Evolutionary conservation across 2,113 vertebrate species (phyloP), one percentile per base, ranked within the genome.

Genomic region (Glaucidium brasilianum): DNA sequence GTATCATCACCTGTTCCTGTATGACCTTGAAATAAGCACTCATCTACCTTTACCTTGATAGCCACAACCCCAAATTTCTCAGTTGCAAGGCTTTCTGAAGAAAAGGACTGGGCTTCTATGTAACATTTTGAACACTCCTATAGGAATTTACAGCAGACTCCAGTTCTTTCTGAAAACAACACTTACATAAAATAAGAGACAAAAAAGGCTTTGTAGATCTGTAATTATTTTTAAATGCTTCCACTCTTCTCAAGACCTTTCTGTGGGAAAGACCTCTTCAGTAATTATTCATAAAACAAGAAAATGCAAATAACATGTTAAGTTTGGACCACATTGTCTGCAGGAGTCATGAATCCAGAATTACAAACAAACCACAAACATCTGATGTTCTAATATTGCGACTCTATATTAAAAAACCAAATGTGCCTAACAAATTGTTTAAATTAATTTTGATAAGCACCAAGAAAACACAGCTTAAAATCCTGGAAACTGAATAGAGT

Each of bases 211-310:
- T 75, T 88, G 72, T 74, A 90, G 32, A 78, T 80, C 73, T 90
- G 63, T 74, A 92, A 95, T 85, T 86, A 82, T 74, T 90, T 91
- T 94, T 87, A 90, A 96, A 94, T 59, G 71, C 50, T 81, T 77
- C 55, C 73, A 74, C 21, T 49, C 76, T 96, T 96, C 95, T 96
- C 91, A 96, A 95, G 78, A 90, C 84, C 96, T 90, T 96, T 47
- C 96, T 98, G 96, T 97, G 97, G 98, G 98, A 98, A 97, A 97
- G 86, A 85, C 68, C 39, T 84, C 80, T 41, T 73, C 88, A 79
- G 81, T 47, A 73, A 73, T 91, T 97, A 91, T 49, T 88, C 68
- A 93, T 64, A 92, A 95, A 94, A 86, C 85, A 97, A 94, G 72
- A 68, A 92, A 92, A 91, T 73, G 74, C 76, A 96, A 97, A 94